Evolutionary conservation across 1,140 invertebrate species (phyloP), one percentile per base, ranked within the genome.

Genomic region (Cotesia typhae): DNA sequence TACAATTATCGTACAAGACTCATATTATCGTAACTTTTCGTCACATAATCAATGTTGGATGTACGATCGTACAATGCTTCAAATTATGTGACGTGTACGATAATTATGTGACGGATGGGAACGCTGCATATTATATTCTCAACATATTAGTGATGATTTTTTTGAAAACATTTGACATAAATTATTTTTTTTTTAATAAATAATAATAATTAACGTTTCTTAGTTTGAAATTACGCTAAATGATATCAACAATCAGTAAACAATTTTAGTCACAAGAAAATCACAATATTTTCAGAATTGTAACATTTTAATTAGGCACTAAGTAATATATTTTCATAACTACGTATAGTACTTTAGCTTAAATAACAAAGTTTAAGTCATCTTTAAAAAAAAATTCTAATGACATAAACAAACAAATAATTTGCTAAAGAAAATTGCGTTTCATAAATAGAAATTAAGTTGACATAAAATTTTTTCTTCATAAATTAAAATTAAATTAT

Each of bases 401-500:
- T 51, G 47, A n/a, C 12, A 51, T 51, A 51, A 51, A 51, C 47
- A 51, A 51, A 51, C 47, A 51, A 51, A 51, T 51, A 51, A 51
- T 51, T 51, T 51, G 47, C 12, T 51, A 51, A n/a, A 51, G 47
- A 7, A 51, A 51, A 51, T 1, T 3, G 3, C 47, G 47, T 51
- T 51, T 51, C 1, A 51, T 51, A 51, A 0, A 51, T 51, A 51
- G 7, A 51, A 51, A 51, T 51, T 51, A 51, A 51, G 12, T 51
- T n/a, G 12, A 51, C 47, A 51, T 51, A 51, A 51, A 7, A 51
- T 7, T 51, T 51, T 51, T 51, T 51, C 12, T 51, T 51, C 12
- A 51, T 51, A 51, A 51, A 51, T 51, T 9, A 51, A 51, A 51
- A 51, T 51, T 51, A n/a, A 51, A 51, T 51, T 51, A 51, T 51